Evolutionary conservation across 37 sponge, comb jelly and placozoan genomes (phyloP).

Genomic region (Corticium candelabrum): DNA sequence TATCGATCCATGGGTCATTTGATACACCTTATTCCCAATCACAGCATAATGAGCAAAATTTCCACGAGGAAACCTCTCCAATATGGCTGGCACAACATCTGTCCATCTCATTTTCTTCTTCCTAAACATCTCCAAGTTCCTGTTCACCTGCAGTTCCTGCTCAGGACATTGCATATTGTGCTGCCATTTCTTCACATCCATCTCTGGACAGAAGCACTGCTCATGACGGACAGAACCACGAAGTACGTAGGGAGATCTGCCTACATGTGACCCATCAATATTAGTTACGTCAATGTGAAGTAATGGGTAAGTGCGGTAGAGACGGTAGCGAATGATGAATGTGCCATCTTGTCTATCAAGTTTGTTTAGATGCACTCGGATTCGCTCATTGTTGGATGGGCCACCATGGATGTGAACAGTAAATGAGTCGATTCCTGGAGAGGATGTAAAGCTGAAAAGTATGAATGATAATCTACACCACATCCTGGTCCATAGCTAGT

Average conservation of each 20-base stretch:
- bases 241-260: conserved; percentile 60
- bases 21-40: conserved; percentile 64
- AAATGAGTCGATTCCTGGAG: conserved; percentile 14
- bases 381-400: conserved; percentile 3
- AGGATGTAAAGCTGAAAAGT: conserved; percentile 18
- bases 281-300: conserved; percentile 38
- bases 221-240: conserved; percentile 43
- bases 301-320: conserved; percentile 19
- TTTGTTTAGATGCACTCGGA: conserved; percentile 10
- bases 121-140: conserved; percentile 26
- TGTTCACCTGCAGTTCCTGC: conserved; percentile 9
- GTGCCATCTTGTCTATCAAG: conserved; percentile 31
- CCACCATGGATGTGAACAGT: conserved; percentile 11
- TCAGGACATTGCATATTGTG: conserved; percentile 42
- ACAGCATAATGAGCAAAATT: conserved; percentile 71
- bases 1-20: conserved; percentile 50
- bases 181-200: conserved; percentile 38
- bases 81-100: conserved; percentile 21
- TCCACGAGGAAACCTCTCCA: conserved; percentile 8
- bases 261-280: conserved; percentile 45
- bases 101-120: conserved; percentile 35
- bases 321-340: conserved; percentile 39
- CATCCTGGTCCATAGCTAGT: no score
- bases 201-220: conserved; percentile 60
- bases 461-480: background rate